A percentile compares a stretch with the other conserved stretches of the same genome.
Conservation (phyloP, 2,113 vertebrate genomes). For the Chrysochloris asiatica region DNA sequence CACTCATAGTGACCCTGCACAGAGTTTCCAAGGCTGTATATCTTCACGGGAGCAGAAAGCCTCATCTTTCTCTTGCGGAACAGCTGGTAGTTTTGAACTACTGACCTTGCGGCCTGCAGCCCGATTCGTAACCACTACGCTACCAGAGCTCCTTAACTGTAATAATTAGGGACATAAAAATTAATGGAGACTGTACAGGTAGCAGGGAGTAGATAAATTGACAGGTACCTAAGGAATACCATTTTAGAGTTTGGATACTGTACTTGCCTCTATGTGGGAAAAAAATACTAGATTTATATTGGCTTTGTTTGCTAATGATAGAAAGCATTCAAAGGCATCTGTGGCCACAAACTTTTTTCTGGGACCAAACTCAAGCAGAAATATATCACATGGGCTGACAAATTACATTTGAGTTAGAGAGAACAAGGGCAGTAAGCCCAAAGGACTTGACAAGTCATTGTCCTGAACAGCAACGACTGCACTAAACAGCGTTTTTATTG, state of each 20-base stretch:
- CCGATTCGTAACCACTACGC: too few species aligned
- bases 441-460: conserved; percentile 20
- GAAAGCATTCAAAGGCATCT: not conserved
- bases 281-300: conserved; percentile 3
- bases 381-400: conserved; percentile 13
- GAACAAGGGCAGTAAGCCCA: conserved; percentile 14
- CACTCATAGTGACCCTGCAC: too few species aligned
- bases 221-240: not conserved
- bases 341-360: conserved; percentile 7
- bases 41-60: too few species aligned
- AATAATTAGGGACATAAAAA: conserved; percentile 8
- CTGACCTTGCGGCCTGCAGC: too few species aligned
- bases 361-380: conserved; percentile 33
- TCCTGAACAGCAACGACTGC: not conserved
- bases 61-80: too few species aligned
- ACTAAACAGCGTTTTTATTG: not conserved
- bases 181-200: not conserved
- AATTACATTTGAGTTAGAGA: conserved; percentile 51
- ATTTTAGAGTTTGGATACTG: not conserved
- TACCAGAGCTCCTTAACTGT: too few species aligned
- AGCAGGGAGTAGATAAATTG: not conserved
- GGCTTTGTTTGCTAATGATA: conserved; percentile 9
- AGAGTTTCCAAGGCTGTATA: too few species aligned
- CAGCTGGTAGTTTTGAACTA: too few species aligned
- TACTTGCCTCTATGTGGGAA: not conserved